A percentile compares a stretch with the other conserved stretches of the same genome.
phyloP scores from a whole-genome alignment of 2,113 vertebrate species.

The Terrapene triunguis region DNA sequence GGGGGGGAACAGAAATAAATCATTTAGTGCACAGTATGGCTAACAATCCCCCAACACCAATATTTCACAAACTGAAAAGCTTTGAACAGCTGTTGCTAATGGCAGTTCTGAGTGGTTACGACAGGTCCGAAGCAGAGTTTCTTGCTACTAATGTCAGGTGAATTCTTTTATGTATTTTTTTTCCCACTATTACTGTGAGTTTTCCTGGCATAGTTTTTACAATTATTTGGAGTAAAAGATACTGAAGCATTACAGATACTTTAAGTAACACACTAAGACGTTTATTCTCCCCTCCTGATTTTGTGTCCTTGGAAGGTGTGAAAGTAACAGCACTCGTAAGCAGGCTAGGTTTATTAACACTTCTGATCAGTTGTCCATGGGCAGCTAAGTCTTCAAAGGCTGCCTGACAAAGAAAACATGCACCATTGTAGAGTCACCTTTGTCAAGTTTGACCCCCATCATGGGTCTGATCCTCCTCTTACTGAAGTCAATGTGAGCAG shows the following conservation, averaged over 20 bases:
- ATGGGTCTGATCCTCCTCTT: not conserved
- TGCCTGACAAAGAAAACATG: not conserved
- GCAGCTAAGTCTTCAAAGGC: not conserved
- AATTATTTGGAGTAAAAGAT: not conserved
- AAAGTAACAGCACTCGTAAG: not conserved
- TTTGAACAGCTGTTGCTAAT: not conserved
- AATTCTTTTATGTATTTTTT: not conserved
- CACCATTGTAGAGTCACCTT: not conserved
- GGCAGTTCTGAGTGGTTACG: not conserved
- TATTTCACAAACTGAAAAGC: not conserved
- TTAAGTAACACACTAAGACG: not conserved
- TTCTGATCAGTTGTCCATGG: not conserved
- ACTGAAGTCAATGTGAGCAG: fast-evolving
- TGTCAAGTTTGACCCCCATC: not conserved
- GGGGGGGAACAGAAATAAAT: not conserved
- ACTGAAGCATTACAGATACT: not conserved
- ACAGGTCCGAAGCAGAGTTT: constrained; percentile 16
- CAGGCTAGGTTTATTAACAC: not conserved
- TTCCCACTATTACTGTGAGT: not conserved
- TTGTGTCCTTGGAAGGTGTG: not conserved
- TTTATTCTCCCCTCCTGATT: not conserved
- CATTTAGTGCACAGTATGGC: not conserved
- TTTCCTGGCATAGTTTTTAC: not conserved
- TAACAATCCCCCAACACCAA: not conserved
- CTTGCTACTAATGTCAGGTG: not conserved